A percentile compares a stretch with the other conserved stretches of the same genome.
Conservation (phyloP, 2,113 vertebrate genomes). For the Clarias macrocephalus region DNA sequence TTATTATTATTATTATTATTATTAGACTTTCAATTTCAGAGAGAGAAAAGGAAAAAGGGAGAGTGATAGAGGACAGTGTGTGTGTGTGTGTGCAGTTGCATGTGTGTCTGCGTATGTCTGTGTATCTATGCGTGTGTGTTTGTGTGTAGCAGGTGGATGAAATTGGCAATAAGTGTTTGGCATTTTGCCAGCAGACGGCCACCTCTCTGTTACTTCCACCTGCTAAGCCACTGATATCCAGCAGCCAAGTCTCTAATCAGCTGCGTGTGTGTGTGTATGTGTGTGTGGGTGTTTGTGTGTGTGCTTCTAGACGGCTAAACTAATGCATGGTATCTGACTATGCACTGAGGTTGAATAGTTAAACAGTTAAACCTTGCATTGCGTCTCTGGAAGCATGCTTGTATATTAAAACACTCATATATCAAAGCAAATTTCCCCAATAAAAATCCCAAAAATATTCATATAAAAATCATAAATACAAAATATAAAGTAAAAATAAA, state of each 20-base stretch:
- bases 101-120: neutral
- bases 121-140: neutral
- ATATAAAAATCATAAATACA: too few species aligned
- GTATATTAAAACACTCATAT: too few species aligned
- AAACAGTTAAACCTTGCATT: too few species aligned
- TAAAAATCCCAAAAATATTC: too few species aligned
- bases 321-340: neutral
- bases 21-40: neutral
- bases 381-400: too few species aligned
- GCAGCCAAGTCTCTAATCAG: neutral
- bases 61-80: neutral
- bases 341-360: neutral
- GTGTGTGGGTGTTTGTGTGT: slow-evolving; percentile 8
- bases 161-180: slow-evolving; percentile 9
- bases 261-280: neutral
- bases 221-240: slow-evolving; percentile 13
- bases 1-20: neutral
- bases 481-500: too few species aligned
- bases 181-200: slow-evolving; percentile 1
- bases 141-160: slow-evolving; percentile 7
- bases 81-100: neutral
- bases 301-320: neutral
- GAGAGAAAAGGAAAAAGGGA: neutral
- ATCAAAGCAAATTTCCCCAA: too few species aligned
- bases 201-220: slow-evolving; percentile 10